A percentile compares a stretch with the other conserved stretches of the same genome.
Evolutionary conservation across 2,797 vertebrate genomes (phyloP).

Genomic region (Gambelia wislizenii): DNA sequence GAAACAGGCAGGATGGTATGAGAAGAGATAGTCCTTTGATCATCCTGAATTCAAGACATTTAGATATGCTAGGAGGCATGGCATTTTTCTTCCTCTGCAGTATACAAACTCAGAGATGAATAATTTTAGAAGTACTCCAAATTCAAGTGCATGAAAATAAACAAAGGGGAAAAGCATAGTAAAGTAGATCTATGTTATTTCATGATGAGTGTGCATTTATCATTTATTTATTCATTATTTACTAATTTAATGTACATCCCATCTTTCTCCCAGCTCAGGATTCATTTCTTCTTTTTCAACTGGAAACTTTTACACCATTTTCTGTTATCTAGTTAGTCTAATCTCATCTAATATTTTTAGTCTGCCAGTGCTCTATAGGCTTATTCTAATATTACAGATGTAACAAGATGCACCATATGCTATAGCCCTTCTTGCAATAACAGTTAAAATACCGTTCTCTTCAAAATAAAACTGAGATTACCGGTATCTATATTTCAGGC

Average conservation of each 20-base stretch:
- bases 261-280: neutral
- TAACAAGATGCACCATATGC: neutral
- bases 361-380: neutral
- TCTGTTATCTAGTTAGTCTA: neutral
- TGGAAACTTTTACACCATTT: neutral
- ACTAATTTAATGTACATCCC: too few relatives aligned
- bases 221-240: too few relatives aligned
- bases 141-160: neutral
- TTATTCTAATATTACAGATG: neutral
- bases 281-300: neutral
- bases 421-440: neutral
- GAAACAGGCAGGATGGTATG: neutral
- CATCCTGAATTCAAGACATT: neutral
- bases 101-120: neutral
- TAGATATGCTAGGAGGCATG: neutral
- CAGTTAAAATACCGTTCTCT: rapidly evolving
- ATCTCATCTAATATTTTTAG: too few relatives aligned
- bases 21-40: neutral
- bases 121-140: neutral
- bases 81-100: neutral
- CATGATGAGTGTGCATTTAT: too few relatives aligned
- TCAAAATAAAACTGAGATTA: too few relatives aligned
- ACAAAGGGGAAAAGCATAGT: neutral
- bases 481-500: too few relatives aligned
- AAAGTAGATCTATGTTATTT: neutral